Evolutionary conservation across 2,888 invertebrate species (phyloP).

Genomic region (Mimumesa dahlbomi): DNA sequence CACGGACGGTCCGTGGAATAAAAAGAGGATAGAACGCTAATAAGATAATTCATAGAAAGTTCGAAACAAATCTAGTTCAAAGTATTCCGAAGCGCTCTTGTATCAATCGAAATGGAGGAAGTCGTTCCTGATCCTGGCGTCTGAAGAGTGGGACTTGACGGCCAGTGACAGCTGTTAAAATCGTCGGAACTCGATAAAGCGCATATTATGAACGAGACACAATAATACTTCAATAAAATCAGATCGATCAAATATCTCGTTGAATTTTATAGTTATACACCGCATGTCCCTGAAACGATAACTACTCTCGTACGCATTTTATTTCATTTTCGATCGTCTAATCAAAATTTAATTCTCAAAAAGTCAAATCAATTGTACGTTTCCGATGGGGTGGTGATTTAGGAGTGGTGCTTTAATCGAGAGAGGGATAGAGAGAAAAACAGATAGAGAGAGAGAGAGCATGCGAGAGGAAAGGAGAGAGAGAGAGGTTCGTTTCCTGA

Average conservation of each 20-base stretch:
- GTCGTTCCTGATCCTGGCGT: background rate
- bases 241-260: background rate
- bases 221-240: background rate
- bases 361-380: background rate
- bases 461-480: background rate
- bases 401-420: slow-evolving; percentile 27
- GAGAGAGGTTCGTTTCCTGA: slow-evolving; percentile 29
- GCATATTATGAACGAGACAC: background rate
- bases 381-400: background rate
- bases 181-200: slow-evolving; percentile 10
- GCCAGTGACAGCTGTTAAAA: slow-evolving; percentile 34
- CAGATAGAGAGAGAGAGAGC: background rate
- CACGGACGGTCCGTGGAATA: no score
- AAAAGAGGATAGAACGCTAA: no score
- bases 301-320: background rate
- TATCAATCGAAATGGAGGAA: background rate
- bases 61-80: no score
- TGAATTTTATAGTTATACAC: no score
- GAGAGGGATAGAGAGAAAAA: background rate
- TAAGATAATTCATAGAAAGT: no score
- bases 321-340: slow-evolving; percentile 6
- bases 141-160: background rate
- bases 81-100: no score
- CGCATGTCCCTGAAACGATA: background rate
- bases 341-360: slow-evolving; percentile 3